Conservation (phyloP, 1,140 invertebrate species). For the Hyles euphorbiae region DNA sequence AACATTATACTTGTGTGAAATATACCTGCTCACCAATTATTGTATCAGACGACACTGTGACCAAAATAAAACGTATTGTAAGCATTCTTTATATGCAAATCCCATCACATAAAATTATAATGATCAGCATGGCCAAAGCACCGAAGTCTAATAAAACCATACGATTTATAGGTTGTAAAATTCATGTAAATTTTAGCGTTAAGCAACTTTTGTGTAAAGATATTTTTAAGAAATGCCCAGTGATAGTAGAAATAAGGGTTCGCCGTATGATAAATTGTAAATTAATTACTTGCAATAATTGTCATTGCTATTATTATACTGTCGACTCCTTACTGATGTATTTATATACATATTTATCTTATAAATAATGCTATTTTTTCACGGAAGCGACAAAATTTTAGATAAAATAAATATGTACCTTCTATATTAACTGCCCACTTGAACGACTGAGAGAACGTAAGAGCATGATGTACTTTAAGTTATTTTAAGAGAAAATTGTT, state of each 20-base stretch:
- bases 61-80: neutral
- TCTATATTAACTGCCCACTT: slow-evolving; percentile 32
- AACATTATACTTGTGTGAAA: neutral
- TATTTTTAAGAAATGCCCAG: slow-evolving; percentile 62
- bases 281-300: slow-evolving; percentile 20
- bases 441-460: slow-evolving; percentile 61
- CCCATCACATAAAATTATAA: slow-evolving; percentile 10
- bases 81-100: slow-evolving; percentile 3
- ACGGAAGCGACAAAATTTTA: slow-evolving; percentile 43
- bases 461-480: slow-evolving; percentile 61
- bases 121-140: slow-evolving; percentile 64
- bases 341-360: slow-evolving; percentile 35
- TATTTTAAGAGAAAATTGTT: slow-evolving; percentile 62
- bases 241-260: slow-evolving; percentile 70
- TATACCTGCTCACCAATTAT: too few species aligned
- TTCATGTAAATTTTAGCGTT: slow-evolving; percentile 48
- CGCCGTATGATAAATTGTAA: slow-evolving; percentile 47
- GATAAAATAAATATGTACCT: slow-evolving; percentile 43
- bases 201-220: slow-evolving; percentile 47
- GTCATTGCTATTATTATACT: slow-evolving; percentile 25
- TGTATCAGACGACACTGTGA: too few species aligned
- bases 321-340: slow-evolving; percentile 47
- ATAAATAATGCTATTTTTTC: slow-evolving; percentile 60
- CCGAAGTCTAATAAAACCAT: slow-evolving; percentile 56
- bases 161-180: slow-evolving; percentile 61